Conservation (phyloP, 2,888 invertebrate genomes). For the Caenorhabditis doughertyi region DNA sequence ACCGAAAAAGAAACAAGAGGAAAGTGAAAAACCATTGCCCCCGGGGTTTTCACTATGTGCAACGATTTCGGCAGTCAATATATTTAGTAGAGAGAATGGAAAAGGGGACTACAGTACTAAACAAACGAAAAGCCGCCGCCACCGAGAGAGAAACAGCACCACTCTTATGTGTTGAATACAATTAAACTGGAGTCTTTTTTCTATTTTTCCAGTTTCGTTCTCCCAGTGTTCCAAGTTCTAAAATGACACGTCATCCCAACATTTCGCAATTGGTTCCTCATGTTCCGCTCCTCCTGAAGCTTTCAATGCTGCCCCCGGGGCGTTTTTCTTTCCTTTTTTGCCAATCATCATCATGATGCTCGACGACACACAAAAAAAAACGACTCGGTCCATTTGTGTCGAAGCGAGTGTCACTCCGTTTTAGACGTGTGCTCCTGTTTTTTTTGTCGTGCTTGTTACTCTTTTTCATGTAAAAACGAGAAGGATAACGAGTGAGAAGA, state of each 20-base stretch:
- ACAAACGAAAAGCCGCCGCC: conserved; percentile 51
- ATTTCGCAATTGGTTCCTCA: conserved; percentile 19
- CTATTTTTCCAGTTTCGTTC: not conserved
- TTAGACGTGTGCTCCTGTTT: no score
- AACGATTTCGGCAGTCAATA: conserved; percentile 29
- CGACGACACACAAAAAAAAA: no score
- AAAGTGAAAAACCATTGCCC: no score
- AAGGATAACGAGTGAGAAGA: no score
- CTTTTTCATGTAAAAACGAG: no score
- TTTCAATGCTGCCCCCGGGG: not conserved
- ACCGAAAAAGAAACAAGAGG: not conserved
- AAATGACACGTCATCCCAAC: conserved; percentile 3
- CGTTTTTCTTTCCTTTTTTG: not conserved
- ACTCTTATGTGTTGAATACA: conserved; percentile 5
- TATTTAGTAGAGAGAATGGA: not conserved
- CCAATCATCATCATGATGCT: conserved; percentile 13
- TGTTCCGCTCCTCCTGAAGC: not conserved
- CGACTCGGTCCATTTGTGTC: conserved; percentile 5
- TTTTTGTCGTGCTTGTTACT: no score
- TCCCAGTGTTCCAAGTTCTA: conserved; percentile 4
- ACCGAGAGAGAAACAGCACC: conserved; percentile 1
- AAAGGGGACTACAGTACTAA: conserved; percentile 53
- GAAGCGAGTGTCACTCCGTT: conserved; percentile 11
- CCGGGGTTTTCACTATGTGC: no score
- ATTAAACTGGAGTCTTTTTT: not conserved